A percentile compares a stretch with the other conserved stretches of the same genome.
phyloP scores from a whole-genome alignment of 1,140 invertebrate genomes.

The Trissolcus basalis region DNA sequence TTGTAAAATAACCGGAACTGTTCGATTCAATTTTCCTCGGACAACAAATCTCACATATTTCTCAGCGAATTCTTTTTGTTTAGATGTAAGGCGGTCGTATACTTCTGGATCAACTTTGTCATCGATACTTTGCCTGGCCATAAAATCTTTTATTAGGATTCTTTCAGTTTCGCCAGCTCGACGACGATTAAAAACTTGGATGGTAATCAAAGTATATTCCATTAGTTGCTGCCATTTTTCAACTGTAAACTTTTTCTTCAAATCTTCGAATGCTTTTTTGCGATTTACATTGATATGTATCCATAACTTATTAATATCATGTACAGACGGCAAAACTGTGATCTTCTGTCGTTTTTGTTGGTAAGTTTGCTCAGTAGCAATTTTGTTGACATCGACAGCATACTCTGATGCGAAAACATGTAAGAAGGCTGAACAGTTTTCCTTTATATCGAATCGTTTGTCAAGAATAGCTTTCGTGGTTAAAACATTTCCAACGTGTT shows the following conservation, averaged over 20 bases:
- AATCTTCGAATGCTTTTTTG: constrained; percentile 2
- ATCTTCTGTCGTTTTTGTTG: constrained; percentile 43
- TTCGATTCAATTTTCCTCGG: constrained; percentile 43
- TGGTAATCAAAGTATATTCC: constrained; percentile 25
- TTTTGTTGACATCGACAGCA: constrained; percentile 46
- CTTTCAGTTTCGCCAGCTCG: constrained; percentile 44
- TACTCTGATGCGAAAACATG: constrained; percentile 45
- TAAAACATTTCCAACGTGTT: constrained; percentile 35
- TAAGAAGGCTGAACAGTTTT: constrained; percentile 33
- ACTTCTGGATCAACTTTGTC: constrained; percentile 27
- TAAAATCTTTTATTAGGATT: constrained; percentile 34
- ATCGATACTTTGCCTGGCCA: constrained; percentile 35
- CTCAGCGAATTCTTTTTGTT: constrained; percentile 33
- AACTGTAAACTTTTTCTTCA: constrained; percentile 20
- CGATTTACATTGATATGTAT: constrained; percentile 27
- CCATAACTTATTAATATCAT: constrained; percentile 47
- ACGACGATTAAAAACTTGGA: constrained; percentile 56
- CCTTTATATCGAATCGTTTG: constrained; percentile 11
- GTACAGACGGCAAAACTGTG: constrained; percentile 26
- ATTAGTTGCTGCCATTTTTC: constrained; percentile 27
- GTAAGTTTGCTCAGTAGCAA: constrained; percentile 38
- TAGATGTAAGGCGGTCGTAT: constrained; percentile 13
- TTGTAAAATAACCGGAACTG: constrained; percentile 37
- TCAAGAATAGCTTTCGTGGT: constrained; percentile 36
- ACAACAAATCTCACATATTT: constrained; percentile 45